Evolutionary conservation across 2,113 vertebrate species (phyloP).

Genomic region (Anas platyrhynchos): DNA sequence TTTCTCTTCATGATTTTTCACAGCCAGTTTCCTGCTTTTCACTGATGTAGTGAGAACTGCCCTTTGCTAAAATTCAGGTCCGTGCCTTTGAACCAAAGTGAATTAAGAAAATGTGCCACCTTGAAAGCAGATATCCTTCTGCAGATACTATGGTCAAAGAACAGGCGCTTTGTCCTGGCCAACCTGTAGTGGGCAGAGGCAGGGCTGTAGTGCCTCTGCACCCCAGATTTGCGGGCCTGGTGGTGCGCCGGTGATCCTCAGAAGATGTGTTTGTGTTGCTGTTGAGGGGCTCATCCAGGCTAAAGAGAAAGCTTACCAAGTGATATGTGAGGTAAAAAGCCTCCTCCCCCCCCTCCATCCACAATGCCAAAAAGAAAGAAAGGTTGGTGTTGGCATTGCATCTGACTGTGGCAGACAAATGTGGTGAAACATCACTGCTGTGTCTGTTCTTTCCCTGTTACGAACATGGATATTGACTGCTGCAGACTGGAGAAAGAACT

Average conservation of each 20-base stretch:
- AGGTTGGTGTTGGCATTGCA: rapidly evolving
- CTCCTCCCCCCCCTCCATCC: not conserved
- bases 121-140: not conserved
- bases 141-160: not conserved
- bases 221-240: not conserved
- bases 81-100: not conserved
- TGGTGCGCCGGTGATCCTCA: not conserved
- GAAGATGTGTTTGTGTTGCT: not conserved
- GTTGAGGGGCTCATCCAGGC: not conserved
- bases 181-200: not conserved
- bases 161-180: not conserved
- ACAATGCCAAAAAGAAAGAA: not conserved
- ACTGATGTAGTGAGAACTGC: not conserved
- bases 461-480: rapidly evolving
- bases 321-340: not conserved
- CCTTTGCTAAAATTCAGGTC: not conserved
- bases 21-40: not conserved
- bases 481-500: not conserved
- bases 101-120: not conserved
- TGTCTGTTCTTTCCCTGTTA: not conserved
- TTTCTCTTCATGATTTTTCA: not conserved
- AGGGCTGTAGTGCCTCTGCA: not conserved
- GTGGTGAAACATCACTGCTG: not conserved
- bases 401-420: not conserved
- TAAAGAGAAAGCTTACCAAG: not conserved